Conservation (phyloP, 2,888 invertebrate genomes). For the Caenorhabditis sp. region DNA sequence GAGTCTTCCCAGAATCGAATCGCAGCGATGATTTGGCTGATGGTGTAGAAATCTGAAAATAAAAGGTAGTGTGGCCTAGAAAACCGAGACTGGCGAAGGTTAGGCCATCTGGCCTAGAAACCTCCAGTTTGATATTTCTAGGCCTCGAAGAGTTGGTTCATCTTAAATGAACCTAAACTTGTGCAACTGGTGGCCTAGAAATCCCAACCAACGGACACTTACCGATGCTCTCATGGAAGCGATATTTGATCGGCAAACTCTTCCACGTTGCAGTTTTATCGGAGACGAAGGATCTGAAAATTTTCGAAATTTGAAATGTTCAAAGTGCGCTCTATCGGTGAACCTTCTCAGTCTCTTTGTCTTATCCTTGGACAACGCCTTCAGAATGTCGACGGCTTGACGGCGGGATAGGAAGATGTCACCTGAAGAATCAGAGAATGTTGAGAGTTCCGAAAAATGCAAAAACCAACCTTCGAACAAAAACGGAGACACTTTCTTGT, state of each 20-base stretch:
- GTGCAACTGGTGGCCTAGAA: too few species aligned
- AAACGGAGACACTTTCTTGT: constrained; percentile 76
- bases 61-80: not conserved
- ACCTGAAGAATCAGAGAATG: constrained; percentile 65
- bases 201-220: not conserved
- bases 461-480: constrained; percentile 79
- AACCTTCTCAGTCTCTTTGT: constrained; percentile 51
- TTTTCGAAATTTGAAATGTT: not conserved
- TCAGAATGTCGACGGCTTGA: constrained; percentile 80
- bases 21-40: constrained; percentile 79
- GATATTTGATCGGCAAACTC: constrained; percentile 77
- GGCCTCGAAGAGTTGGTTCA: too few species aligned
- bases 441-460: too few species aligned
- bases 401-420: constrained; percentile 79
- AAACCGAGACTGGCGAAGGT: too few species aligned
- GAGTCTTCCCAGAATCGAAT: constrained; percentile 81
- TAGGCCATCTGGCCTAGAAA: too few species aligned
- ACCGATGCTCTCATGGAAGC: constrained; percentile 81
- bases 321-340: not conserved
- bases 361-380: constrained; percentile 65
- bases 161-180: too few species aligned
- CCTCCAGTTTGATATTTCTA: too few species aligned
- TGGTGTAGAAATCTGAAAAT: constrained; percentile 78
- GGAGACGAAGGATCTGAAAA: constrained; percentile 71
- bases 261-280: constrained; percentile 80